Conservation (phyloP, 2,113 vertebrate genomes). For the Vulpes lagopus region DNA sequence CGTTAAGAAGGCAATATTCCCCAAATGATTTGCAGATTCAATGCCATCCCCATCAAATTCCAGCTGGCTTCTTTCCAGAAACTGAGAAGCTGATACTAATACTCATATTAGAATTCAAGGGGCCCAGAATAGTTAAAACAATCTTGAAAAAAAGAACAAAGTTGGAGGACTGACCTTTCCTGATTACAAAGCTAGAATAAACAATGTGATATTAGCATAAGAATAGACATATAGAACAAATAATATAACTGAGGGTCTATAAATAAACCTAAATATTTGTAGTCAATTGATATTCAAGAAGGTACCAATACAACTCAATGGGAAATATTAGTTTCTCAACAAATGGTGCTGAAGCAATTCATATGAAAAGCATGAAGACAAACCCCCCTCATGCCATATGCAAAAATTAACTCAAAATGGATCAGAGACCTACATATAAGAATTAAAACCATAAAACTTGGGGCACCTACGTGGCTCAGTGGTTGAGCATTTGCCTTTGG, state of each 20-base stretch:
- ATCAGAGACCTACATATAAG: background rate
- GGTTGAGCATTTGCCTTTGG: no score
- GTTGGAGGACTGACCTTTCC: background rate
- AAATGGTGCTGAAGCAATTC: background rate
- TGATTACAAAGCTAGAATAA: background rate
- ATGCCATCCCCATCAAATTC: background rate
- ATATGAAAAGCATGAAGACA: background rate
- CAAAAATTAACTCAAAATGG: background rate
- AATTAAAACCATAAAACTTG: background rate
- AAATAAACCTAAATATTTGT: background rate
- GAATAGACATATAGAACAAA: background rate
- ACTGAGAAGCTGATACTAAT: background rate
- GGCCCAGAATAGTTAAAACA: background rate
- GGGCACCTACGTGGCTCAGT: no score
- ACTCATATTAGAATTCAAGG: background rate
- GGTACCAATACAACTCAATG: background rate
- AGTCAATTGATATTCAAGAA: background rate
- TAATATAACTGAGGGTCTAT: background rate
- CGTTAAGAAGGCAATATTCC: background rate
- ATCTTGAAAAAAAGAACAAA: background rate
- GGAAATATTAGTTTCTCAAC: background rate
- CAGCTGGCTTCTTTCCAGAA: background rate
- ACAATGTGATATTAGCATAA: background rate
- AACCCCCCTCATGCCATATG: background rate
- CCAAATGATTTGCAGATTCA: background rate